Conservation (phyloP, 2,888 invertebrate species). For the Drosophila gaucha region DNA sequence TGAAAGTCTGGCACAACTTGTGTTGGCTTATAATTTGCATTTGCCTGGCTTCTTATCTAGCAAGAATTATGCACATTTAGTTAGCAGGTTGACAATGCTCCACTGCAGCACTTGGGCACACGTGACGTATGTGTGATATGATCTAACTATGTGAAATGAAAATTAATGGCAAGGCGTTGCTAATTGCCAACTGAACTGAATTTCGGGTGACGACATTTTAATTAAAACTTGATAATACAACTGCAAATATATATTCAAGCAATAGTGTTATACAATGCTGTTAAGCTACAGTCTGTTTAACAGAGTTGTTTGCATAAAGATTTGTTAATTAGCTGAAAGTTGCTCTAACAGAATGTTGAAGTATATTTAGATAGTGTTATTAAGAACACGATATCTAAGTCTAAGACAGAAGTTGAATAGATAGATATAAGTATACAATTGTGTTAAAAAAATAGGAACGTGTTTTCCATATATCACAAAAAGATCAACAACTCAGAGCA, state of each 20-base stretch:
- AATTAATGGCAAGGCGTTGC: slow-evolving; percentile 69
- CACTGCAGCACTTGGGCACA: slow-evolving; percentile 40
- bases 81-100: slow-evolving; percentile 59
- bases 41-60: slow-evolving; percentile 36
- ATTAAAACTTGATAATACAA: slow-evolving; percentile 59
- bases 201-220: slow-evolving; percentile 67
- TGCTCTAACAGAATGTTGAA: no score
- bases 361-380: no score
- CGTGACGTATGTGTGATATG: slow-evolving; percentile 29
- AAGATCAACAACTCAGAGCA: no score
- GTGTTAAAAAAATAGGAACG: no score
- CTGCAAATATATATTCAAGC: background rate
- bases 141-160: slow-evolving; percentile 30
- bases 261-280: background rate
- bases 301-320: no score
- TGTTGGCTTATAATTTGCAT: slow-evolving; percentile 47
- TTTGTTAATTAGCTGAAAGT: no score
- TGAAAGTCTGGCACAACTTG: slow-evolving; percentile 5
- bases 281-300: no score
- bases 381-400: no score
- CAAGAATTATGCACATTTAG: slow-evolving; percentile 72
- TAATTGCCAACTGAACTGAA: slow-evolving; percentile 61
- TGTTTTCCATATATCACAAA: no score
- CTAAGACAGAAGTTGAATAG: no score
- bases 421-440: no score